phyloP scores from a whole-genome alignment of 2,888 invertebrate genomes.

The Ditula angustiorana region DNA sequence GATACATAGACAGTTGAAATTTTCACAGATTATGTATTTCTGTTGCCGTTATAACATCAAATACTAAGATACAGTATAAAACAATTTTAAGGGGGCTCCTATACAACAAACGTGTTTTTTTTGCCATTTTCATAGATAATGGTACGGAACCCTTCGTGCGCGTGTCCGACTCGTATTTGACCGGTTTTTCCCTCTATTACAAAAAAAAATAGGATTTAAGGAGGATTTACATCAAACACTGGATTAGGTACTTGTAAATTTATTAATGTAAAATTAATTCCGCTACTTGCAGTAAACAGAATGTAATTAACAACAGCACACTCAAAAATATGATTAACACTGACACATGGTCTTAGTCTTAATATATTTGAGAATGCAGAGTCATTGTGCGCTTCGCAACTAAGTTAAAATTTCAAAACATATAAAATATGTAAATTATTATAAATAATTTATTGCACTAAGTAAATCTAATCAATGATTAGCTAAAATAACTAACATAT shows the following conservation, averaged over 20 bases:
- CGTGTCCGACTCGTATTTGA: no score
- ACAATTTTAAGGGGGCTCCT: no score
- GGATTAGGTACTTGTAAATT: slow-evolving; percentile 67
- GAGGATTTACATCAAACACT: slow-evolving; percentile 45
- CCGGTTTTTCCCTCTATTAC: no score
- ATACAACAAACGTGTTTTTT: no score
- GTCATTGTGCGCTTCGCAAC: slow-evolving; percentile 60
- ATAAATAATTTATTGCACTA: slow-evolving; percentile 40
- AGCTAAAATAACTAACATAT: slow-evolving; percentile 31
- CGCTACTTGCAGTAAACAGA: slow-evolving; percentile 72
- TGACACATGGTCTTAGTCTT: slow-evolving; percentile 1
- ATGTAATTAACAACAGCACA: slow-evolving; percentile 63
- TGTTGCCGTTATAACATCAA: no score
- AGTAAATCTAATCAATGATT: slow-evolving; percentile 40
- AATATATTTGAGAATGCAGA: slow-evolving; percentile 23
- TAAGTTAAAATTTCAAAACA: slow-evolving; percentile 50
- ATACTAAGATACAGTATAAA: no score
- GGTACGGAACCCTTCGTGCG: no score
- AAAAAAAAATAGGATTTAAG: slow-evolving; percentile 19
- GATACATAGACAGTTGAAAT: no score
- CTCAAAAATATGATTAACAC: slow-evolving; percentile 53
- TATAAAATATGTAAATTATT: slow-evolving; percentile 43
- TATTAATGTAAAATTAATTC: slow-evolving; percentile 77
- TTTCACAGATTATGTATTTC: no score
- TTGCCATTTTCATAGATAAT: no score